Conservation (phyloP, 2,888 invertebrate species). For the Biston betularia region DNA sequence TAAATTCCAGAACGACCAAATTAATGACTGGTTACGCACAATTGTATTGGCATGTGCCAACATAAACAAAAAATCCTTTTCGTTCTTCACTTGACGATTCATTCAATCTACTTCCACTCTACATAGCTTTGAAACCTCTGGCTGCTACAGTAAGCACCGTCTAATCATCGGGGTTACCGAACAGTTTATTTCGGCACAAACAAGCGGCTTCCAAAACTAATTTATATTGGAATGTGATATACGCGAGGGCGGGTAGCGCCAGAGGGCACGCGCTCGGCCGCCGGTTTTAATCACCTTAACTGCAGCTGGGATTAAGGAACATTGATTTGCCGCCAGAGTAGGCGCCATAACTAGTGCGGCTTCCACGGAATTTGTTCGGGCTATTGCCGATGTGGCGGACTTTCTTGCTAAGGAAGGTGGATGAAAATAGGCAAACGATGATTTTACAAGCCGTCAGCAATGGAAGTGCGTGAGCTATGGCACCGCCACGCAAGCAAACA, state of each 20-base stretch:
- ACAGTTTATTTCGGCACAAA: conserved; percentile 77
- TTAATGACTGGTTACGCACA: conserved; percentile 56
- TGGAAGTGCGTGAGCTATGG: too few species aligned
- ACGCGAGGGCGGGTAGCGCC: conserved; percentile 69
- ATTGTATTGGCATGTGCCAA: conserved; percentile 26
- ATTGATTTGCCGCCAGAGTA: conserved; percentile 53
- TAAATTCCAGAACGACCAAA: conserved; percentile 75
- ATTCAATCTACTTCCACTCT: neutral
- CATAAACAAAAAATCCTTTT: neutral
- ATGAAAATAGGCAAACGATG: too few species aligned
- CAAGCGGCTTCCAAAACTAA: conserved; percentile 77
- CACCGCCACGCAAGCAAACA: too few species aligned
- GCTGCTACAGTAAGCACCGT: conserved; percentile 47
- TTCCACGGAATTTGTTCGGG: conserved; percentile 15
- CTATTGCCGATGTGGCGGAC: neutral
- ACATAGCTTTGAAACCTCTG: conserved; percentile 3
- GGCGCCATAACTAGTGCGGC: conserved; percentile 60
- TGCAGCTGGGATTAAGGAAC: conserved; percentile 59
- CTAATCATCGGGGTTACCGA: conserved; percentile 67
- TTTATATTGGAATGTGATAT: conserved; percentile 86
- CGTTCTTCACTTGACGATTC: neutral
- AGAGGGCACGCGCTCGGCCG: conserved; percentile 70
- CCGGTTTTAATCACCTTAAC: conserved; percentile 77
- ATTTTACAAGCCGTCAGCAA: too few species aligned
- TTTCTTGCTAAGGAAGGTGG: too few species aligned